Conservation (phyloP, 2,888 invertebrate genomes). For the Sesamia inferens region DNA sequence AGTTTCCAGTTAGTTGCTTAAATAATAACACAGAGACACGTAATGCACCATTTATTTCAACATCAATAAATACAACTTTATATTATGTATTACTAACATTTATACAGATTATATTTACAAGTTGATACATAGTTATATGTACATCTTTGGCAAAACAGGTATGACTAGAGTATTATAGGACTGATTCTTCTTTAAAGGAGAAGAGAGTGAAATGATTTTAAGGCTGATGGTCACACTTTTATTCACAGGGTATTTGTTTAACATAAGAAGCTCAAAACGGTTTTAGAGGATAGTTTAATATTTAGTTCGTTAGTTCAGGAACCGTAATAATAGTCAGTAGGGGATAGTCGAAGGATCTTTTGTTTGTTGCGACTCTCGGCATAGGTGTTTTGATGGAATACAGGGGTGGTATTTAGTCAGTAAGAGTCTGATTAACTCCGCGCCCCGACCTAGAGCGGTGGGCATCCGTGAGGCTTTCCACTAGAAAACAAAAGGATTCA, state of each 20-base stretch:
- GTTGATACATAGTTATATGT: conserved; percentile 46
- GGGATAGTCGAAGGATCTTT: no score
- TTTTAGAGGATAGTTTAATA: no score
- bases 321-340: no score
- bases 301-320: no score
- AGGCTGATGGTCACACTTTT: neutral
- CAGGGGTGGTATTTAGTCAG: no score
- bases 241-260: neutral
- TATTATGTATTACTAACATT: conserved; percentile 62
- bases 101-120: conserved; percentile 64
- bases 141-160: conserved; percentile 65
- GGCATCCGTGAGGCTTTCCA: no score
- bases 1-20: neutral
- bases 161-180: conserved; percentile 54
- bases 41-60: conserved; percentile 72
- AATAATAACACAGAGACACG: conserved; percentile 52
- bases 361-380: no score
- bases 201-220: neutral
- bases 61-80: conserved; percentile 72
- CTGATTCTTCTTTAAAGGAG: neutral
- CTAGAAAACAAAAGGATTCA: no score
- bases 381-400: no score
- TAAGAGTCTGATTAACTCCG: no score
- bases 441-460: no score
- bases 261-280: no score